A percentile compares a stretch with the other conserved stretches of the same genome.
Evolutionary conservation across 2,113 vertebrate species (phyloP).

Genomic region (Gorsachius goisagi): DNA sequence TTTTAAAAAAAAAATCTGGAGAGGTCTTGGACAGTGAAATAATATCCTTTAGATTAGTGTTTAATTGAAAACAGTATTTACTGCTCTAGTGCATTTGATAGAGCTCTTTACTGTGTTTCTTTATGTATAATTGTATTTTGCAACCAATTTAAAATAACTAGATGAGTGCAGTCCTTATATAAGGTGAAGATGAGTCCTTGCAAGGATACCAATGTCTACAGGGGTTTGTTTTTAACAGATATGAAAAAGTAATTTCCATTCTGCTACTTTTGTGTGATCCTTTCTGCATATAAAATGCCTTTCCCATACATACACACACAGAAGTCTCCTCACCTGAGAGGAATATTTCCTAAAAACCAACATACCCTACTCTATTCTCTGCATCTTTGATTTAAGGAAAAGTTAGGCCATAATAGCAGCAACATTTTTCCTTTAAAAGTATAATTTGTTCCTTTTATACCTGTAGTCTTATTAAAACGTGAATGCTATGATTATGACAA

Average conservation of each 20-base stretch:
- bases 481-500: not conserved
- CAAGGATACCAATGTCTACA: conserved; percentile 27
- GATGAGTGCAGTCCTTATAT: conserved; percentile 38
- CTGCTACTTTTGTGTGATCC: conserved; percentile 5
- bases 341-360: not conserved
- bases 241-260: conserved; percentile 62
- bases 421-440: not conserved
- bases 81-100: conserved; percentile 51
- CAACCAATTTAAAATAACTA: conserved; percentile 66
- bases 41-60: conserved; percentile 49
- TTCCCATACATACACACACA: not conserved
- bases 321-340: not conserved
- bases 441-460: not conserved
- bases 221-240: conserved; percentile 51
- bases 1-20: conserved; percentile 38
- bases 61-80: conserved; percentile 68
- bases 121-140: conserved; percentile 62
- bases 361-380: not conserved
- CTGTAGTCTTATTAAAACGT: not conserved
- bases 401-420: not conserved
- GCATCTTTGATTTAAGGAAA: not conserved
- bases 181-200: conserved; percentile 44
- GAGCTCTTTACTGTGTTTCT: conserved; percentile 10
- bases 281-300: conserved; percentile 50
- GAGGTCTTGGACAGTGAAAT: conserved; percentile 54